Evolutionary conservation across 2,888 invertebrate species (phyloP), one percentile per base, ranked within the genome.

Genomic region (Balanococcus diminutus): DNA sequence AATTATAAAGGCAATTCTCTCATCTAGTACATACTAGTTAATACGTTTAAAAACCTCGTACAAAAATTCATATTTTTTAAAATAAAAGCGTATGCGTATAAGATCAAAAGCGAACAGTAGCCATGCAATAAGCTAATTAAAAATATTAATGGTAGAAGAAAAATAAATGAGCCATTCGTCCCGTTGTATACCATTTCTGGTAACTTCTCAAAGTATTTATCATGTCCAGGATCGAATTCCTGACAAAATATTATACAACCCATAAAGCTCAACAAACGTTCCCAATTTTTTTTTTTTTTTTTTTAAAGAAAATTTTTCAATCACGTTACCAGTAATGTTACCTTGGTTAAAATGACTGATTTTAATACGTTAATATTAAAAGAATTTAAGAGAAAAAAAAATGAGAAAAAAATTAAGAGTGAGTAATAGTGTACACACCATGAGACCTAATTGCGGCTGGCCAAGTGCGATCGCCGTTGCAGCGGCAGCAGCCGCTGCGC

Each of bases 401-500:
- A 46, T 42, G 11, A 51, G 36, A 84, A 31, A 31, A 84, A 67
- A 32, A 16, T 22, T 25, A 84, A 61, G 56, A 85, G 85, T 85
- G 85, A 85, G 85, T 85, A 85, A 85, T 85, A 86, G 82, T 86
- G 86, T 86, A 86, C 86, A 86, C 86, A 87, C 88, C 88, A 88
- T 88, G 84, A 92, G 91, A 90, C 91, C 91, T 90, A 91, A 91
- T 91, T 91, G 90, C 89, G 91, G 92, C 90, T 92, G 90, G 90
- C 91, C 91, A 90, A 92, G 92, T 90, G 91, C 90, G 89, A 91
- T 91, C 88, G 91, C 91, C 89, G 91, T 91, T 82, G 86, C 86
- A 86, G 86, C 86, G 81, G 86, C 86, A 22, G 86, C 82, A 32
- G 86, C 86, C 86, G 86, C 86, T 81, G 86, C 81, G 82, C 82